Evolutionary conservation across 2,888 invertebrate species (phyloP), one percentile per base, ranked within the genome.

Genomic region (Xanthia icteritia): DNA sequence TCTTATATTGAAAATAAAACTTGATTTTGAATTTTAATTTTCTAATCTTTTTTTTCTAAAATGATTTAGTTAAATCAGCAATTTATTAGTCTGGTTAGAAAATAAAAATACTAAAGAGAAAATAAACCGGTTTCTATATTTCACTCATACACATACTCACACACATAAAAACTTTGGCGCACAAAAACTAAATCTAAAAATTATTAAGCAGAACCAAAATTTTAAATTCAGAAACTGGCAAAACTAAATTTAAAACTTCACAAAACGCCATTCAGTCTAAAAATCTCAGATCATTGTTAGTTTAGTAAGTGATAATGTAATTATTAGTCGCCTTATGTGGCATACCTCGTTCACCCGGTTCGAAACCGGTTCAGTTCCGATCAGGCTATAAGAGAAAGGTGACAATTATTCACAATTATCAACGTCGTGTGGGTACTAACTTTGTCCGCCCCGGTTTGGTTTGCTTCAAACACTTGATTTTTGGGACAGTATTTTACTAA

Each of bases 341-440:
- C 48, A 63, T 70, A 6, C 61, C 45, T 65, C 17, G 42, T 23
- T 23, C 48, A 20, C 48, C 64, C 65, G 69, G 69, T 77, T 42
- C n/a, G 36, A 67, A 83, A 83, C 87, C 87, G 86, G 87, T 87
- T 87, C 31, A 76, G 65, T 73, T 69, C 80, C 77, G 79, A 83
- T 80, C 81, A 74, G 72, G 78, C 72, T 60, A 11, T 64, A 77
- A 83, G 85, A 85, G 87, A 87, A 87, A 87, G 87, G 87, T 87
- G 87, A 82, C 80, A 87, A 87, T 75, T 77, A 69, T 63, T 68
- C 72, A 69, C 65, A 81, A 82, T 75, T 81, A 83, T 81, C 77
- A 60, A 72, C 63, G 20, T 56, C n/a, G 56, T 23, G 48, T 61
- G 15, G n/a, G 23, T 54, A 64, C 67, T 36, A 17, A 36, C 17